Conservation (phyloP, 2,888 invertebrate species). For the Spisula subtruncata region DNA sequence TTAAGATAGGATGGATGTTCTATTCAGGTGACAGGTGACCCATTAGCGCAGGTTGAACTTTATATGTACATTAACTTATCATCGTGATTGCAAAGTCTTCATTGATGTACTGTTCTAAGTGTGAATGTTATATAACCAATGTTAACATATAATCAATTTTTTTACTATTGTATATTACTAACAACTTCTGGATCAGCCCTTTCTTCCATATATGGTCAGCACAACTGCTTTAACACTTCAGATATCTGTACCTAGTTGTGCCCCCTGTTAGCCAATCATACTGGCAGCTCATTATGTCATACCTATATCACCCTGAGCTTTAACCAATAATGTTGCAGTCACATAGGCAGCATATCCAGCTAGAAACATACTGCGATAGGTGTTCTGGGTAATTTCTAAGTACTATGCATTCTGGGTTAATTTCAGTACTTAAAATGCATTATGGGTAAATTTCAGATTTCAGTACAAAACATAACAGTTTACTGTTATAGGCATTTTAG, state of each 20-base stretch:
- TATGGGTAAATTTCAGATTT: background rate
- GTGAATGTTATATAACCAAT: slow-evolving; percentile 1
- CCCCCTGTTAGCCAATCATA: background rate
- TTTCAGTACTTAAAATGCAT: background rate
- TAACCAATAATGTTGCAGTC: slow-evolving; percentile 4
- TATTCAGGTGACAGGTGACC: no score
- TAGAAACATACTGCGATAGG: background rate
- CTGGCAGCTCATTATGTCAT: background rate
- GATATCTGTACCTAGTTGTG: background rate
- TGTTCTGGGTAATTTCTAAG: background rate
- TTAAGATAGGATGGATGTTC: no score
- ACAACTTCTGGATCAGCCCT: slow-evolving; percentile 29
- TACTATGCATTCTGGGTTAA: background rate
- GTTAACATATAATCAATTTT: background rate
- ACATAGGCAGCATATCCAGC: slow-evolving; percentile 3
- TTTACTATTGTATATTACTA: background rate
- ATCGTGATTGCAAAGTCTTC: background rate
- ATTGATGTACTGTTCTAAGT: background rate
- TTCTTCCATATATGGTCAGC: slow-evolving; percentile 14
- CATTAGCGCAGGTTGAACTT: no score
- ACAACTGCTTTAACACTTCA: slow-evolving; percentile 24
- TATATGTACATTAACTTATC: no score
- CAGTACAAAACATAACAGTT: no score
- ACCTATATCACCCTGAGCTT: slow-evolving; percentile 26
- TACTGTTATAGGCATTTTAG: background rate